Evolutionary conservation across 1,140 invertebrate genomes (phyloP), one percentile per base, ranked within the genome.

Genomic region (Muscidifurax raptorellus): DNA sequence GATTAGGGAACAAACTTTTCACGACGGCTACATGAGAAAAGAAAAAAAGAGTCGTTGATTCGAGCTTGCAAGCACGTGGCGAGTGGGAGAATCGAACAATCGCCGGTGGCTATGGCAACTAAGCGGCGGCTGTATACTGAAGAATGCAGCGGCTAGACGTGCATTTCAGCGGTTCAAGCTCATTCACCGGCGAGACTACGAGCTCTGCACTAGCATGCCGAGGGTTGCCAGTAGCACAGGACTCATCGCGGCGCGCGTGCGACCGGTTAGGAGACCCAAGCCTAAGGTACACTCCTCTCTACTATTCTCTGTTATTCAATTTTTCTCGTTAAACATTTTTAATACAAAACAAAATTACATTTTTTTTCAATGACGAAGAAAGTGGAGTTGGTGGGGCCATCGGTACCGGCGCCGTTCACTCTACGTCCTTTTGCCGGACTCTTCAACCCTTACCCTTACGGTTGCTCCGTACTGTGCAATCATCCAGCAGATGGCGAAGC

Each of bases 381-480:
- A 85, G 85, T 93, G 32, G 91, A 93, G 85, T 86, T 93, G 66
- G 85, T 87, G 71, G 91, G 91, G 77, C 89, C 88, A 40, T 85
- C 93, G 44, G 91, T 86, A 85, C 94, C 95, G 27, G 96, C 96
- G 0, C 95, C 96, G 25, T 95, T 95, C 86, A 94, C 94, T 83
- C 91, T 96, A 32, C 95, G 96, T 82, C 96, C 96, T 0, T 97
- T 96, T 87, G 96, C 96, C 5, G 95, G 95, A 12, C 93, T 97
- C 0, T 97, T 95, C 91, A 97, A 97, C 92, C 96, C 96, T 3
- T 97, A 96, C 90, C 94, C 96, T 2, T 95, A 95, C 86, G 95
- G 95, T 15, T 97, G 96, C 89, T 97, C 96, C 0, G 94, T 97
- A 9, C 92, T 97, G 2, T 97, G 96, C 92, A 97, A 97, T 89